Conservation (phyloP, 2,888 invertebrate species). For the Harpalus rubripes region DNA sequence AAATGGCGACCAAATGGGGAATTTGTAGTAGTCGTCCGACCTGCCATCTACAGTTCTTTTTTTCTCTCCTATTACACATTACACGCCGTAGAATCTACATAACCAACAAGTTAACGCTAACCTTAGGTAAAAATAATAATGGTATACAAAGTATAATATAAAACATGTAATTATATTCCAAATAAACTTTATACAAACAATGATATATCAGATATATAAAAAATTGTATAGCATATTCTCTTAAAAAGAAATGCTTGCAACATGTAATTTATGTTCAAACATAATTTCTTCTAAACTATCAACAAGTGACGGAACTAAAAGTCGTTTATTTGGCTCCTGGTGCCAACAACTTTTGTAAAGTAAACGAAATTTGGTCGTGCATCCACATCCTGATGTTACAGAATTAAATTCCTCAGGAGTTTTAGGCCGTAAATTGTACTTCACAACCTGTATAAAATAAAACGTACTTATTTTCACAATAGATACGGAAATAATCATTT, state of each 20-base stretch:
- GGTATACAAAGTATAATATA: no score
- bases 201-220: not conserved
- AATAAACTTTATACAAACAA: no score
- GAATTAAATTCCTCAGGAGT: not conserved
- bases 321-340: not conserved
- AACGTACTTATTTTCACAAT: no score
- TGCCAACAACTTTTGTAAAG: not conserved
- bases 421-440: constrained; percentile 28
- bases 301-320: not conserved
- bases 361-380: not conserved
- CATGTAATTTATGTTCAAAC: not conserved
- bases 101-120: no score
- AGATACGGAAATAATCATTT: no score
- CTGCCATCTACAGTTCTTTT: no score
- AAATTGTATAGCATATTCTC: not conserved
- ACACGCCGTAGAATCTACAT: no score
- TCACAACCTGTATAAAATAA: constrained; percentile 17
- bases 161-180: no score
- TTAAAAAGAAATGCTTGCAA: not conserved
- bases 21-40: no score
- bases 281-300: not conserved
- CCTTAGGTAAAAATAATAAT: no score
- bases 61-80: no score
- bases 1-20: no score
- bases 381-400: not conserved